These are phyloP conservation scores for Tamandua tetradactyla DNA, from an alignment of 2,797 vertebrate species.

Conservation along the genomic window DNA sequence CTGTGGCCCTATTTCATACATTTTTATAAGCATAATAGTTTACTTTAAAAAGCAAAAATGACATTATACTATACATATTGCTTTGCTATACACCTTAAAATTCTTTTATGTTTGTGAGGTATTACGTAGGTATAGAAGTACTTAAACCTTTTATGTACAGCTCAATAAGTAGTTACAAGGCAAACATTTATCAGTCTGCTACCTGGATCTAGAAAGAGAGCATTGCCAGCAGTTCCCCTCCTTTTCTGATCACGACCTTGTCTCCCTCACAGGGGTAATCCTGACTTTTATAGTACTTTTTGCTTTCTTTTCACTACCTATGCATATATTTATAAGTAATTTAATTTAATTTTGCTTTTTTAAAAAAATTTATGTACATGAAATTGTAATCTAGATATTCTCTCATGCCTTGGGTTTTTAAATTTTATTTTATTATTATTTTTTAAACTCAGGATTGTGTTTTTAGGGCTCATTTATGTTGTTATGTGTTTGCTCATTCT, in stretches of 20 bases:
- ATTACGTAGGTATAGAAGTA: background rate
- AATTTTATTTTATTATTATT: background rate
- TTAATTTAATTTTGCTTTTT: background rate
- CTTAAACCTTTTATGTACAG: background rate
- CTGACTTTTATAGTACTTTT: background rate
- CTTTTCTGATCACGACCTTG: background rate
- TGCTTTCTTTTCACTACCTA: background rate
- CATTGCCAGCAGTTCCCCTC: background rate
- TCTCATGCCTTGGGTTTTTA: background rate
- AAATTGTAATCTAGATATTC: background rate
- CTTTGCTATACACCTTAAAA: slow-evolving; percentile 21
- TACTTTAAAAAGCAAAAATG: background rate
- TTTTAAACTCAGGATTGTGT: background rate
- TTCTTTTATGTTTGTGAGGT: slow-evolving; percentile 12
- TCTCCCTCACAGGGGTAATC: background rate
- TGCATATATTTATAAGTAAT: background rate
- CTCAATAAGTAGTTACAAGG: background rate
- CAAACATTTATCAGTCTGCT: background rate
- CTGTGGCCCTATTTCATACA: too few relatives aligned
- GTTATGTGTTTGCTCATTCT: background rate
- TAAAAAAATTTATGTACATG: background rate
- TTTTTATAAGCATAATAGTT: slow-evolving; percentile 15
- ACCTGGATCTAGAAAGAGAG: background rate
- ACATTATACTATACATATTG: background rate
- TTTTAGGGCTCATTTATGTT: background rate